Evolutionary conservation across 2,113 vertebrate species (phyloP).

Genomic region (Kryptolebias marmoratus): DNA sequence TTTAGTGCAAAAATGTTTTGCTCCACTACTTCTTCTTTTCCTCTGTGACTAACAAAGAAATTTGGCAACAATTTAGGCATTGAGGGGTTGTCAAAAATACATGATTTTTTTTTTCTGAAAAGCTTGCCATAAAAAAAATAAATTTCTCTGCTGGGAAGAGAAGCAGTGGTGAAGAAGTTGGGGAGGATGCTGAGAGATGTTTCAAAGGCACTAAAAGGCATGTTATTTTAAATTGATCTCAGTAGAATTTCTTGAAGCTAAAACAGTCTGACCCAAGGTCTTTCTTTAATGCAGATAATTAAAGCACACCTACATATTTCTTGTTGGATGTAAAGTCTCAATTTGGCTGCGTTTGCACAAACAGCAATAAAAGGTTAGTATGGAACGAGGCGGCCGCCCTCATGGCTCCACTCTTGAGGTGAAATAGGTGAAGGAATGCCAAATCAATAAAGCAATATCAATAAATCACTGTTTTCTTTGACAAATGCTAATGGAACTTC

Average conservation of each 20-base stretch:
- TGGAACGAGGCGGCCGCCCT: neutral
- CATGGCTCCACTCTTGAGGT: slow-evolving; percentile 12
- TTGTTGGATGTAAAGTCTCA: slow-evolving; percentile 16
- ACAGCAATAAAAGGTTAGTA: slow-evolving; percentile 4
- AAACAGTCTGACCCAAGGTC: neutral
- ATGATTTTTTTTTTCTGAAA: neutral
- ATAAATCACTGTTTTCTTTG: slow-evolving; percentile 40
- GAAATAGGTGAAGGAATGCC: slow-evolving; percentile 43
- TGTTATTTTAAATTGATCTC: slow-evolving; percentile 17
- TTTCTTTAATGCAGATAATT: neutral
- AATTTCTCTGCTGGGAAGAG: neutral
- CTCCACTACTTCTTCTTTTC: slow-evolving; percentile 28
- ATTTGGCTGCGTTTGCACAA: slow-evolving; percentile 3
- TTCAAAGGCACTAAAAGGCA: slow-evolving; percentile 26
- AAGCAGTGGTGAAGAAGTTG: slow-evolving; percentile 15
- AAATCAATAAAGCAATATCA: slow-evolving; percentile 55
- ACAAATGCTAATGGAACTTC: slow-evolving; percentile 23
- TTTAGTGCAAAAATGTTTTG: slow-evolving; percentile 29
- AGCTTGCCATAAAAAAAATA: slow-evolving; percentile 15
- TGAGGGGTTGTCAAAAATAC: slow-evolving; percentile 11
- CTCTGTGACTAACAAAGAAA: slow-evolving; percentile 30
- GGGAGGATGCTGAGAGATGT: slow-evolving; percentile 16
- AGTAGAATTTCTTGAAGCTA: slow-evolving; percentile 11
- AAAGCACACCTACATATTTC: slow-evolving; percentile 7
- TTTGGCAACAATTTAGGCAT: slow-evolving; percentile 37